Conservation (phyloP, 2,113 vertebrate species). For the Python bivittatus region DNA sequence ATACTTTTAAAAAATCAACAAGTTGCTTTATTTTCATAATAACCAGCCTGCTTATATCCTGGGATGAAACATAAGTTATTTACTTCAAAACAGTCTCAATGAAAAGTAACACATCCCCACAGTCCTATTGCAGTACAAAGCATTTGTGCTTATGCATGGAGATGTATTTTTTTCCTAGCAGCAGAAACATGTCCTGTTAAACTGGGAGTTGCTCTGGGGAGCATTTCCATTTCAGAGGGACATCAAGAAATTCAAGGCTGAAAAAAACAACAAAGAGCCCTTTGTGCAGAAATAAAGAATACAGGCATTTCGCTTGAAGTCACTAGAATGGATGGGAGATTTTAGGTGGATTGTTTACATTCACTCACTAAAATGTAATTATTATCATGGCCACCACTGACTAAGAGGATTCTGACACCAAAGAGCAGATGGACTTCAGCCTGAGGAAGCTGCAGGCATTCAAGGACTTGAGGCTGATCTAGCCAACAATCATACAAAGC, state of each 20-base stretch:
- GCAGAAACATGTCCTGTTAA: neutral
- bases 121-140: neutral
- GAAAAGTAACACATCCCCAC: too few species aligned
- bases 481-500: neutral
- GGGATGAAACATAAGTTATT: neutral
- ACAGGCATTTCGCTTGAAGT: neutral
- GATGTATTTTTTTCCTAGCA: neutral
- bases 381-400: neutral
- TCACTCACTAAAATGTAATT: neutral
- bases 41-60: neutral
- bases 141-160: neutral
- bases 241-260: too few species aligned
- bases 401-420: neutral
- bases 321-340: neutral
- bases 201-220: neutral
- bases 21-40: neutral
- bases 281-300: neutral
- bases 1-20: neutral
- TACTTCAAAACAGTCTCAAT: neutral
- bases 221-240: neutral
- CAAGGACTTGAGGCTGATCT: neutral
- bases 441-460: neutral
- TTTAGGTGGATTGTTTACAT: neutral
- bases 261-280: neutral
- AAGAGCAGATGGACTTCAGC: neutral